Percentiles rank a stretch among this genome's conserved stretches.
Conservation (phyloP, 2,888 invertebrate species). For the Alentia gelatinosa region DNA sequence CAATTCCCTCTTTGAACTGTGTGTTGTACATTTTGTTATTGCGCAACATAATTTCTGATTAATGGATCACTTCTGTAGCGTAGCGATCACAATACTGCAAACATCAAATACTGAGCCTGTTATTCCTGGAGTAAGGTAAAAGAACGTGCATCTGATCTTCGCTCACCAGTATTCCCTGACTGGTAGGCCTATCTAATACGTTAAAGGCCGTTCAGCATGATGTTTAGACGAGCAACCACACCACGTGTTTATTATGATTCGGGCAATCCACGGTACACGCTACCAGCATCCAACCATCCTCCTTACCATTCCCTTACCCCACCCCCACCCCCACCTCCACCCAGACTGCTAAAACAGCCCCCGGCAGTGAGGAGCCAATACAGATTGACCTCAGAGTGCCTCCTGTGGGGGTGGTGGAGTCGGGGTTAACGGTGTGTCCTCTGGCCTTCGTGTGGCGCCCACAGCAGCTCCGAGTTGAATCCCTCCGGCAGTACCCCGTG, state of each 20-base stretch:
- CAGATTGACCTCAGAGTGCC: neutral
- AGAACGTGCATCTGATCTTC: too few relatives aligned
- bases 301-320: neutral
- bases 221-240: neutral
- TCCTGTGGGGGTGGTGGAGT: neutral
- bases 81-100: too few relatives aligned
- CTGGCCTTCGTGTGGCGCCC: neutral
- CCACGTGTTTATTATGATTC: neutral
- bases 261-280: too few relatives aligned
- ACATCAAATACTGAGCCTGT: too few relatives aligned
- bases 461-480: neutral
- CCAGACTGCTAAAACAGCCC: neutral
- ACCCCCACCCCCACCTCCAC: neutral
- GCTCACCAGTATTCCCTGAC: too few relatives aligned
- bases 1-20: too few relatives aligned
- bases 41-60: too few relatives aligned
- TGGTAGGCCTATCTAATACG: too few relatives aligned
- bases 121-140: too few relatives aligned
- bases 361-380: neutral
- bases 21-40: too few relatives aligned
- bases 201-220: neutral
- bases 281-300: neutral
- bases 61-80: too few relatives aligned
- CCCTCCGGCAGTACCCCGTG: neutral
- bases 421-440: neutral